Conservation (phyloP, 2,797 vertebrate genomes). For the Spinibarbus caldwelli region DNA sequence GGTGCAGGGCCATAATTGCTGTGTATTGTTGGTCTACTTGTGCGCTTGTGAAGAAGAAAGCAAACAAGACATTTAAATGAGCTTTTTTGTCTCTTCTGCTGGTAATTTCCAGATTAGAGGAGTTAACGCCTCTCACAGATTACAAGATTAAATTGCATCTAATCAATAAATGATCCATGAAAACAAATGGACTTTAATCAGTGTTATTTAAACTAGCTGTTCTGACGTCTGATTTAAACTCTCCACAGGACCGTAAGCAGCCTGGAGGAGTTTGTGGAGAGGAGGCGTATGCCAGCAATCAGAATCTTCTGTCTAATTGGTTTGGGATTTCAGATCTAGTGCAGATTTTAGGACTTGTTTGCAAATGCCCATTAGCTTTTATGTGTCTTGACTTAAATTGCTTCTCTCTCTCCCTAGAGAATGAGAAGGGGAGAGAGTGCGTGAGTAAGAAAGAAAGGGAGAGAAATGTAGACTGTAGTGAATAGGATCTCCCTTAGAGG, state of each 20-base stretch:
- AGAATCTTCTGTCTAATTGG: constrained; percentile 10
- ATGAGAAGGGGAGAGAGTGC: not conserved
- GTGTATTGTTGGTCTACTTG: not conserved
- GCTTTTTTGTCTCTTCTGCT: not conserved
- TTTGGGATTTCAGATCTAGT: constrained; percentile 34
- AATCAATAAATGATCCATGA: not conserved
- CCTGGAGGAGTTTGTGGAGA: not conserved
- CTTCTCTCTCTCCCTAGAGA: constrained; percentile 19
- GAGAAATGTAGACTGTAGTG: constrained; percentile 32
- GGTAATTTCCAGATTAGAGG: not conserved
- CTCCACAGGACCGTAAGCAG: constrained; percentile 6
- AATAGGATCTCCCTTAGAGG: constrained; percentile 52
- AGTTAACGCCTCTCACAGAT: not conserved
- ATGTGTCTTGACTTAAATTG: constrained; percentile 31
- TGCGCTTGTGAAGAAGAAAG: not conserved
- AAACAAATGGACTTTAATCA: not conserved
- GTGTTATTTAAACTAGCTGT: not conserved
- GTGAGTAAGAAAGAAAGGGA: constrained; percentile 3
- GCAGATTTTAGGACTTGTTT: constrained; percentile 42
- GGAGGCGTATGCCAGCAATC: constrained; percentile 16
- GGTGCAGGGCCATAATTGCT: not conserved
- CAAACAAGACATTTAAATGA: not conserved
- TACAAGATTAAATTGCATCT: constrained; percentile 1
- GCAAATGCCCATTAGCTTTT: constrained; percentile 43
- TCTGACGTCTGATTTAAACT: constrained; percentile 3